Evolutionary conservation across 2,888 invertebrate genomes (phyloP), one percentile per base, ranked within the genome.

Genomic region (Labia minor): DNA sequence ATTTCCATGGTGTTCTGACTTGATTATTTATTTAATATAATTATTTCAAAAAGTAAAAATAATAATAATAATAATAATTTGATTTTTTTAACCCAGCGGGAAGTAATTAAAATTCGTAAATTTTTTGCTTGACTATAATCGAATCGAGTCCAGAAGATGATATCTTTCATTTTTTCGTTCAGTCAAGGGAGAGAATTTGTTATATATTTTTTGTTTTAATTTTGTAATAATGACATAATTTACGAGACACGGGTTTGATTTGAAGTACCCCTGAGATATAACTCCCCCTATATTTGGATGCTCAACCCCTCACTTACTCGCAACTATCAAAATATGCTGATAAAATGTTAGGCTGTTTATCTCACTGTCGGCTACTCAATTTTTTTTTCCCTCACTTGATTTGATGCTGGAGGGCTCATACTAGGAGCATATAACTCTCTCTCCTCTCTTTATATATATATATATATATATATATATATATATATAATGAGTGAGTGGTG

Each of bases 151-250:
- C 26, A 26, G 26, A 6, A 26, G 26, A 8, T 6, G 26, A 26
- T 26, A 26, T 26, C 26, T 26, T 26, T 26, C 26, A 26, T 26
- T 8, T 8, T 6, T 26, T 8, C 26, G 26, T 26, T 8, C 26
- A 26, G 3, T 26, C 3, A 26, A 26, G 26, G 26, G 26, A 6
- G 8, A 26, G 26, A 8, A 26, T 26, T 26, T 26, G n/a, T n/a
- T n/a, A n/a, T n/a, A n/a, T n/a, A n/a, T n/a, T n/a, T n/a, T n/a
- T n/a, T 49, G 3, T 49, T 49, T 49, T 49, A 49, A 49, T 49
- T 49, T 49, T 49, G n/a, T 14, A 49, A 49, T 49, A 10, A 49
- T 49, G 49, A 49, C 49, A 49, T 49, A 49, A 49, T 49, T 49
- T 49, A 49, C 49, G 49, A 49, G n/a, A 10, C 3, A 14, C 14